Evolutionary conservation across 2,888 invertebrate genomes (phyloP), one percentile per base, ranked within the genome.

Genomic region (Buathra laborator): DNA sequence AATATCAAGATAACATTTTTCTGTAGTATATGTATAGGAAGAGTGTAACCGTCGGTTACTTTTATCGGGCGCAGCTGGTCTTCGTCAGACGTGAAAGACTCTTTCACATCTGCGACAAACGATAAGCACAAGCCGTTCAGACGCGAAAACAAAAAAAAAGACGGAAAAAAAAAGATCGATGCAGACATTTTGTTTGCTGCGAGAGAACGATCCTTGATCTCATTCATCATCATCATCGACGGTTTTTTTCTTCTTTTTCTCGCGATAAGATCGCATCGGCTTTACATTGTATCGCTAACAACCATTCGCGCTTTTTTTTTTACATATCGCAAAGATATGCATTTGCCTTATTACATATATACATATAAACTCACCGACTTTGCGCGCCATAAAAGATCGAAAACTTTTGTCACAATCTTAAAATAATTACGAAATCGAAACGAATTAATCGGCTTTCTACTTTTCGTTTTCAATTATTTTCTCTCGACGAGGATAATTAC

Each of bases 1-100:
- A 94, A 86, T 7, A 6, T 32, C 6, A 3, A 32, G 37, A 66
- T 76, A n/a, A 70, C n/a, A n/a, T 62, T 32, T 24, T 46, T 56
- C 19, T 44, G 24, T 48, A 6, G n/a, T 12, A 12, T 10, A 29
- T 5, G 6, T 32, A 29, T n/a, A 1, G 62, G 32, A 12, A 32
- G 32, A 62, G 62, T 32, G 14, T 62, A 24, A 32, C 7, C 29
- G 62, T 6, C 62, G 62, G 12, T 62, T 24, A 24, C 62, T 62
- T 62, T 62, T 32, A 62, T 62, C n/a, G 32, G 14, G n/a, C 29
- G 62, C 62, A 62, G 62, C 62, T 62, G 62, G 29, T 62, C 32
- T 5, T 14, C 32, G 62, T 32, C 32, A 32, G n/a, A 62, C 6
- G 12, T n/a, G 24, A 70, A 24, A 29, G 48, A 51, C 3, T 43